These are phyloP conservation scores for Glossosoma conforme DNA, from an alignment of 1,140 invertebrate genomes.

Conservation along the genomic window DNA sequence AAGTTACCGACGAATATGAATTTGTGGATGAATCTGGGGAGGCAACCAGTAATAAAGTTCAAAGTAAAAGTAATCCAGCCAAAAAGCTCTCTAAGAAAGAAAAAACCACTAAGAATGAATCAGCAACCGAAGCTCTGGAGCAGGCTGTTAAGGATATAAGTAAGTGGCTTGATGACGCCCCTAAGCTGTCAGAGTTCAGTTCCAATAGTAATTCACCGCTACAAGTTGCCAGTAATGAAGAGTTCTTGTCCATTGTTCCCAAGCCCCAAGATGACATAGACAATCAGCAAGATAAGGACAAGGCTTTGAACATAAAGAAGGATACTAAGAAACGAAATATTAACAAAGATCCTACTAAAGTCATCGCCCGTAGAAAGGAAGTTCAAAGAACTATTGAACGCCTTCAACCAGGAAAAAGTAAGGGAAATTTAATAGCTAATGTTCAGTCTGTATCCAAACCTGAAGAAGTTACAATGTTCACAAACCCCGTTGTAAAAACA, in stretches of 20 bases:
- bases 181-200: constrained; percentile 65
- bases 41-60: constrained; percentile 29
- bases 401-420: constrained; percentile 77
- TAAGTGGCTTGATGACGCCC: constrained; percentile 81
- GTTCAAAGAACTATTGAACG: constrained; percentile 76
- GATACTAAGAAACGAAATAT: constrained; percentile 16
- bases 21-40: constrained; percentile 26
- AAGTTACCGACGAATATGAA: constrained; percentile 36
- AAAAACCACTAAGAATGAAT: constrained; percentile 48
- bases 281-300: constrained; percentile 37
- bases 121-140: constrained; percentile 72
- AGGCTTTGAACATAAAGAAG: constrained; percentile 16
- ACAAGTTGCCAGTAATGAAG: constrained; percentile 12
- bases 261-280: constrained; percentile 16
- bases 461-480: constrained; percentile 39
- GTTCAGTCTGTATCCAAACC: constrained; percentile 49
- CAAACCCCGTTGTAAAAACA: constrained; percentile 42
- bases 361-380: constrained; percentile 52
- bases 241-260: constrained; percentile 7
- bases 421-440: constrained; percentile 70
- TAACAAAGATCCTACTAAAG: constrained; percentile 22
- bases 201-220: constrained; percentile 69
- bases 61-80: constrained; percentile 31
- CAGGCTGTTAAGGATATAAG: constrained; percentile 84
- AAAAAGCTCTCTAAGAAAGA: constrained; percentile 35